phyloP scores from a whole-genome alignment of 1,140 invertebrate genomes.

The Monochamus saltuarius region DNA sequence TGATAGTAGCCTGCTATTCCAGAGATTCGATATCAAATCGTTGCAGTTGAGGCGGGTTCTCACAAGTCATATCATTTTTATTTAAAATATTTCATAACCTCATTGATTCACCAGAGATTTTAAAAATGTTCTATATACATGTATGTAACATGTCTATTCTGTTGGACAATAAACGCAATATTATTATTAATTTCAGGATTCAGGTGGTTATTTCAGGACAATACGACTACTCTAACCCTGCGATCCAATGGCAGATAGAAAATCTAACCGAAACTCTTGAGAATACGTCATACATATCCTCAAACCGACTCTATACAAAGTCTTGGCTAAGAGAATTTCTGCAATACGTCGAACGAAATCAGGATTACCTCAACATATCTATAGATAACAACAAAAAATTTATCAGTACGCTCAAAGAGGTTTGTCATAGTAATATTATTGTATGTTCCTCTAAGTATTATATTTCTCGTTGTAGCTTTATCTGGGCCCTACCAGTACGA shows the following conservation, averaged over 20 bases:
- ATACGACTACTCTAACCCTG: slow-evolving; percentile 81
- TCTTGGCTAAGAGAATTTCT: slow-evolving; percentile 89
- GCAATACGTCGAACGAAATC: slow-evolving; percentile 72
- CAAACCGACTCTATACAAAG: slow-evolving; percentile 76
- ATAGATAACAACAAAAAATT: slow-evolving; percentile 74
- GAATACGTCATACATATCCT: slow-evolving; percentile 75
- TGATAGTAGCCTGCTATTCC: no score
- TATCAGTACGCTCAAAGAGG: slow-evolving; percentile 72
- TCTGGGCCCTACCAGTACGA: slow-evolving; percentile 71
- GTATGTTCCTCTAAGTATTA: not conserved
- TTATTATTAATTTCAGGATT: slow-evolving; percentile 43
- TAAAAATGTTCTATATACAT: no score
- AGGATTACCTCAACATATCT: slow-evolving; percentile 72
- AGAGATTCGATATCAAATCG: no score
- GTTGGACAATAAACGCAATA: no score
- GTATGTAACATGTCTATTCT: no score
- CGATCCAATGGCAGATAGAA: slow-evolving; percentile 77
- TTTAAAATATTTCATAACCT: no score
- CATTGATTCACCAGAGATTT: no score
- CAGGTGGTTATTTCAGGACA: slow-evolving; percentile 85
- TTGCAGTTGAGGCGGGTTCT: no score
- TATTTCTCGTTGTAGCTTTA: slow-evolving; percentile 59
- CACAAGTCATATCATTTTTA: no score
- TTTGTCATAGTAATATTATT: slow-evolving; percentile 48
- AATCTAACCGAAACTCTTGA: slow-evolving; percentile 78